Conservation (phyloP, 2,113 vertebrate species). For the Pollachius pollachius region DNA sequence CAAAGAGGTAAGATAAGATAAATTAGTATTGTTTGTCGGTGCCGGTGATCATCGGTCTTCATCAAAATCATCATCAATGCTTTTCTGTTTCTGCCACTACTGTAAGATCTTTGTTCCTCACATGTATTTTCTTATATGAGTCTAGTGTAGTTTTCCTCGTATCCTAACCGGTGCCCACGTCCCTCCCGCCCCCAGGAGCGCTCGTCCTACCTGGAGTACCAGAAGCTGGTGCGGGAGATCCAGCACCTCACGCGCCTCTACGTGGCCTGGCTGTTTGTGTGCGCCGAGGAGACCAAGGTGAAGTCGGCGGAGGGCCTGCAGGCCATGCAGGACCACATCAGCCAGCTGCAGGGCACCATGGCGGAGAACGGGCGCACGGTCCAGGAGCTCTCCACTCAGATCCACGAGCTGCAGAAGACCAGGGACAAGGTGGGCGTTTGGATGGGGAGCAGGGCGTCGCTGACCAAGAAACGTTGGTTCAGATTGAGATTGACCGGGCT, state of each 20-base stretch:
- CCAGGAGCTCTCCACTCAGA: constrained; percentile 77
- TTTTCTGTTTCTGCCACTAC: not conserved
- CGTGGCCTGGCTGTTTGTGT: constrained; percentile 84
- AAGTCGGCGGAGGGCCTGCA: constrained; percentile 78
- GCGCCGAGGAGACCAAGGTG: constrained; percentile 83
- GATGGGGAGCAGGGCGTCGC: not conserved
- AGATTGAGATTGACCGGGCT: too few relatives aligned
- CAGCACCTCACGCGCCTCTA: constrained; percentile 84
- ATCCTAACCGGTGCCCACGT: not conserved
- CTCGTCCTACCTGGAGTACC: constrained; percentile 88
- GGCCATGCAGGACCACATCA: constrained; percentile 76
- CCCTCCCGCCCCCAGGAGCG: constrained; percentile 73
- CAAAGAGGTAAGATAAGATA: constrained; percentile 79
- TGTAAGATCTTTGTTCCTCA: too few relatives aligned
- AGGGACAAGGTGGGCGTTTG: constrained; percentile 77
- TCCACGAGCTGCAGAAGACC: constrained; percentile 81
- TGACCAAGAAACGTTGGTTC: too few relatives aligned
- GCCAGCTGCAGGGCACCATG: constrained; percentile 74
- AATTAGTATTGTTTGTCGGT: not conserved
- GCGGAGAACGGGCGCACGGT: constrained; percentile 77
- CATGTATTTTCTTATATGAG: not conserved
- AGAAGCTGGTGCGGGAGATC: constrained; percentile 83
- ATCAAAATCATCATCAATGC: not conserved
- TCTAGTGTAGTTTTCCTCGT: too few relatives aligned
- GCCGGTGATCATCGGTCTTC: not conserved